Conservation (phyloP, 2,888 invertebrate species). For the Emesis russula region DNA sequence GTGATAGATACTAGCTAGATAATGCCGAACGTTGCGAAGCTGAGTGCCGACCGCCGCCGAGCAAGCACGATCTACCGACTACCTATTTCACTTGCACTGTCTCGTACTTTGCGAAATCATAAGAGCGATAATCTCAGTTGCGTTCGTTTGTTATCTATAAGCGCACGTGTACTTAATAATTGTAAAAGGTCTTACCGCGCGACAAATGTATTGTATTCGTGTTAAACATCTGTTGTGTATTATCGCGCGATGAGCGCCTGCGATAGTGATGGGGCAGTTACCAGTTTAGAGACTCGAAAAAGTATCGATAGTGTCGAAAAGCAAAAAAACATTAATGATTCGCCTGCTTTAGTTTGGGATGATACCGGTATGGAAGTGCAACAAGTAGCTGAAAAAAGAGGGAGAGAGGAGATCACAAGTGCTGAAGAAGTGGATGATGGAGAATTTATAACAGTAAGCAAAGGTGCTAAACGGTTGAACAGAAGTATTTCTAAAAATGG, state of each 20-base stretch:
- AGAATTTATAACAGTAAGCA: not conserved
- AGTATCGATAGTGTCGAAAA: not conserved
- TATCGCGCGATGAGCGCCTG: not conserved
- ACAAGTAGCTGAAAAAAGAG: not conserved
- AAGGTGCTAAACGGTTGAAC: slow-evolving; percentile 3
- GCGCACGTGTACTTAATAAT: not conserved
- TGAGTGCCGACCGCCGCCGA: too few relatives aligned
- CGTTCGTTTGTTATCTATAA: not conserved
- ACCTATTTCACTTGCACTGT: too few relatives aligned
- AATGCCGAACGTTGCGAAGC: too few relatives aligned
- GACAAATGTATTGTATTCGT: not conserved
- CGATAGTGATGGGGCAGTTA: not conserved
- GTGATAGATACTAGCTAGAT: too few relatives aligned
- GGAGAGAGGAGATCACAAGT: not conserved
- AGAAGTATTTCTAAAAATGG: not conserved
- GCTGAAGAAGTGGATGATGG: not conserved
- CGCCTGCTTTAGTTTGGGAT: not conserved
- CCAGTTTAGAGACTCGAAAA: not conserved
- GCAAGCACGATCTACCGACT: too few relatives aligned
- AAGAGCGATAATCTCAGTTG: not conserved
- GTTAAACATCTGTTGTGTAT: not conserved
- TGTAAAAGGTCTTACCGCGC: not conserved
- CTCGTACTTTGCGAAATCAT: too few relatives aligned
- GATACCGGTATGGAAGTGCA: not conserved
- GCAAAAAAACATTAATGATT: not conserved